A percentile compares a stretch with the other conserved stretches of the same genome.
Evolutionary conservation across 2,797 vertebrate species (phyloP).

Genomic region (Emys orbicularis): DNA sequence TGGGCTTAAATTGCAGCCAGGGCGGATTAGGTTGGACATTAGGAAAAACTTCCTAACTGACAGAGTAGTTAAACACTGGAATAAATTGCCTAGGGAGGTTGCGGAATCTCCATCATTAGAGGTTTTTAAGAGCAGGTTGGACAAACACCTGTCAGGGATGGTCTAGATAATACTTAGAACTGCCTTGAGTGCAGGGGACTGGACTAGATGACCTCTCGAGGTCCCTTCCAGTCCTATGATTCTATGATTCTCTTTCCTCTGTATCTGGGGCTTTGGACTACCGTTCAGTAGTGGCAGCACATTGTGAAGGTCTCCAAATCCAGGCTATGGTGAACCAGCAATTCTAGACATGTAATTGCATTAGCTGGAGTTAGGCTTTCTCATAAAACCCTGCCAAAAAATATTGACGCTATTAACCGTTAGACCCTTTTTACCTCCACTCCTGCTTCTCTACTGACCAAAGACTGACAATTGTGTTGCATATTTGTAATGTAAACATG

Average conservation of each 20-base stretch:
- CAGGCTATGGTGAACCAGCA: not conserved
- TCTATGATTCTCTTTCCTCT: not conserved
- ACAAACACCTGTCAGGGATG: too few species aligned
- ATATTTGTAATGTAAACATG: not conserved
- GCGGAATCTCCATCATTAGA: too few species aligned
- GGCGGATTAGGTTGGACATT: too few species aligned
- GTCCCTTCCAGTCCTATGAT: too few species aligned
- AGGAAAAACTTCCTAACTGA: too few species aligned
- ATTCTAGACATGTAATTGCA: not conserved
- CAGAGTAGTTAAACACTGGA: too few species aligned
- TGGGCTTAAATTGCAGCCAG: too few species aligned
- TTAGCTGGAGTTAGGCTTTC: not conserved
- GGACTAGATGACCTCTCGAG: too few species aligned
- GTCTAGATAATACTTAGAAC: too few species aligned
- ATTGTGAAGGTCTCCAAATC: not conserved
- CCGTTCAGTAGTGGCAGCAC: not conserved
- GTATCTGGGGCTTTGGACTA: not conserved
- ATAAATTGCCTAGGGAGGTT: too few species aligned
- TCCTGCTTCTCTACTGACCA: not conserved
- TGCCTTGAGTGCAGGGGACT: too few species aligned
- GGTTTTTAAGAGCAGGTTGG: too few species aligned
- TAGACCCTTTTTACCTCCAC: not conserved
- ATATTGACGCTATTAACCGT: not conserved
- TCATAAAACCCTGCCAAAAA: constrained; percentile 9
- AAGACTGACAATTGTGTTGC: not conserved